Base-by-base conservation (phyloP, 1,140 invertebrate species). In the Procambarus virginalis region DNA sequence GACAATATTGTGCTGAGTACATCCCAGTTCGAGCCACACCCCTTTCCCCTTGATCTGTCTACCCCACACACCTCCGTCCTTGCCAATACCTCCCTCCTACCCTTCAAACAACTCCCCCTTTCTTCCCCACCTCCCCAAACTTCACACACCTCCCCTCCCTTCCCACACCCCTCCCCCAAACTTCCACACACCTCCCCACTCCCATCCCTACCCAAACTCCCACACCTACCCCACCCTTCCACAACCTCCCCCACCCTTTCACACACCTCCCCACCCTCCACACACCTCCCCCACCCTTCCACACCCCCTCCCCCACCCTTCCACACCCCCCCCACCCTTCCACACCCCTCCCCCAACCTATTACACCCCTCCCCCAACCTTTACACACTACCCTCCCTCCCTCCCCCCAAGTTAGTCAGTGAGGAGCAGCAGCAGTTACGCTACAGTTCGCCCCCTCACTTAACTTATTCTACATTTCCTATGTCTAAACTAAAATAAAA, bases 181-280 rank as follows among this genome's bases (percentile, higher is more conserved):
- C 46, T 51, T 79, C 10, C 45, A 9, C 77, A n/a, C 5, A 14
- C 77, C 2, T 14, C 8, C 12, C 48, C 14, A n/a, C 70, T 8
- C 9, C 34, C 70, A 0, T 2, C 1, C 0, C 0, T 2, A 2
- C 1, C 34, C 20, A 51, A n/a, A n/a, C n/a, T n/a, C n/a, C n/a
- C n/a, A n/a, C n/a, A n/a, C n/a, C n/a, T n/a, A n/a, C n/a, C n/a
- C n/a, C n/a, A n/a, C n/a, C n/a, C 70, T 45, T 46, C 46, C 20
- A 2, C 22, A 12, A 10, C 46, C 73, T 76, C 22, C n/a, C 76
- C 46, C 10, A 45, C 49, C 76, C 46, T 10, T 45, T 20, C 3
- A 46, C 34, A 14, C 45, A 48, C 34, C 76, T 45, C 49, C 76
- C 51, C 2, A 8, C 10, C 51, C 51, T 55, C 2, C 5, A 55